A percentile compares a stretch with the other conserved stretches of the same genome.
Conservation (phyloP, 2,797 vertebrate species). For the Ibycter americanus region DNA sequence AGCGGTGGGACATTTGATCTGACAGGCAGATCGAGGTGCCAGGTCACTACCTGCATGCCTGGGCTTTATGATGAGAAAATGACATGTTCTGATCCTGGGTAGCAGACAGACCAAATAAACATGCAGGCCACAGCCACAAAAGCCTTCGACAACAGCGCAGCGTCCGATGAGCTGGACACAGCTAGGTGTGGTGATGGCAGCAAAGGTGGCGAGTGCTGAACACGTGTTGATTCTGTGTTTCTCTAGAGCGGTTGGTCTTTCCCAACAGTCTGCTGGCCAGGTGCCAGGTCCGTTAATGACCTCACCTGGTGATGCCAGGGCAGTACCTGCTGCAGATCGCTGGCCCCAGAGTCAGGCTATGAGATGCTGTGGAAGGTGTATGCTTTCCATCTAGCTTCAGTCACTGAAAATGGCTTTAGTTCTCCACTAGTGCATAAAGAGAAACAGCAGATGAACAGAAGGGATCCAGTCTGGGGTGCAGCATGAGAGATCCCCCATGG, state of each 20-base stretch:
- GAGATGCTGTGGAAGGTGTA: no score
- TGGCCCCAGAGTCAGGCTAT: background rate
- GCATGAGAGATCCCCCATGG: background rate
- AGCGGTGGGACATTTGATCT: rapidly evolving
- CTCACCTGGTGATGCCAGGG: background rate
- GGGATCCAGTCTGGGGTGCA: background rate
- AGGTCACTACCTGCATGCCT: background rate
- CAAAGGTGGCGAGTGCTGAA: rapidly evolving
- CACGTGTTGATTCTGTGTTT: rapidly evolving
- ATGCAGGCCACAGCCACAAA: background rate
- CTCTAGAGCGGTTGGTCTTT: background rate
- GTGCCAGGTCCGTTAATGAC: background rate
- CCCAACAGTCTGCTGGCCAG: background rate
- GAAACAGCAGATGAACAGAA: background rate
- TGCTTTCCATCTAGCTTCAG: background rate
- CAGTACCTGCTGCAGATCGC: background rate
- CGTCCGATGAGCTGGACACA: no score
- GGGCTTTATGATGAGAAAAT: background rate
- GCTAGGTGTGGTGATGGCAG: rapidly evolving
- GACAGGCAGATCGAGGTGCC: background rate
- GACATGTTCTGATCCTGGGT: rapidly evolving
- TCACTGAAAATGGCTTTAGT: background rate
- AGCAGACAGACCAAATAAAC: background rate
- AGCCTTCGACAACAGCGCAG: rapidly evolving
- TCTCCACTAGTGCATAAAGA: background rate